phyloP scores from a whole-genome alignment of 1,140 invertebrate species.

The Cyphomyrmex costatus region DNA sequence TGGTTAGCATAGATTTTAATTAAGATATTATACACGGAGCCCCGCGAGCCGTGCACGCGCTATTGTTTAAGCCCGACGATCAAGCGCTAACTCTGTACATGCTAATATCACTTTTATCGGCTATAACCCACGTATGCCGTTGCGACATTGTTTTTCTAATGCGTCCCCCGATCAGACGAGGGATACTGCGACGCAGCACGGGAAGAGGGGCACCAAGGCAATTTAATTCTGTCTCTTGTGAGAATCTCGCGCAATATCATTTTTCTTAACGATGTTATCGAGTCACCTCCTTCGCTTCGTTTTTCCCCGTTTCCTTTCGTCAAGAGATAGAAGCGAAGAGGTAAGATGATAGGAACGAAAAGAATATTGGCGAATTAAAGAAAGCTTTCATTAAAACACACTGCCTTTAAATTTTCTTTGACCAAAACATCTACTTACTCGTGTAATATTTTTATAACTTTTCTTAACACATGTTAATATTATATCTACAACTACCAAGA shows the following conservation, averaged over 20 bases:
- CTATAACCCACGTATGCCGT: not conserved
- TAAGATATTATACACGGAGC: slow-evolving; percentile 79
- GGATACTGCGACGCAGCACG: slow-evolving; percentile 41
- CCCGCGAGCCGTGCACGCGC: slow-evolving; percentile 71
- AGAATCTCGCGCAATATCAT: slow-evolving; percentile 31
- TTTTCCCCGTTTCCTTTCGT: not conserved
- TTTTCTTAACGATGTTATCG: slow-evolving; percentile 26
- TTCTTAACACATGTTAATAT: slow-evolving; percentile 10
- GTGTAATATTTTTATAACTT: slow-evolving; percentile 16
- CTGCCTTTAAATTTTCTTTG: not conserved
- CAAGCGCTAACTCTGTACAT: slow-evolving; percentile 53
- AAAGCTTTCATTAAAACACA: not conserved
- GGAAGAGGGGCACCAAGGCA: slow-evolving; percentile 53
- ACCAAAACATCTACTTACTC: slow-evolving; percentile 31
- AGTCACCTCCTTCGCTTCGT: not conserved
- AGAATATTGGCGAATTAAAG: not conserved
- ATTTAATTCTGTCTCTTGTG: slow-evolving; percentile 49
- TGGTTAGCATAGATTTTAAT: slow-evolving; percentile 81
- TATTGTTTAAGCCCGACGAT: slow-evolving; percentile 59
- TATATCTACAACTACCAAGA: slow-evolving; percentile 13
- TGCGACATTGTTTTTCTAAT: slow-evolving; percentile 27
- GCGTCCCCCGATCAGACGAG: not conserved
- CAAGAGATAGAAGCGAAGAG: not conserved
- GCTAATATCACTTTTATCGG: slow-evolving; percentile 61
- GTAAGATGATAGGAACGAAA: not conserved